Base-by-base conservation (phyloP, 1,140 invertebrate species). In the Teleopsis dalmanni region DNA sequence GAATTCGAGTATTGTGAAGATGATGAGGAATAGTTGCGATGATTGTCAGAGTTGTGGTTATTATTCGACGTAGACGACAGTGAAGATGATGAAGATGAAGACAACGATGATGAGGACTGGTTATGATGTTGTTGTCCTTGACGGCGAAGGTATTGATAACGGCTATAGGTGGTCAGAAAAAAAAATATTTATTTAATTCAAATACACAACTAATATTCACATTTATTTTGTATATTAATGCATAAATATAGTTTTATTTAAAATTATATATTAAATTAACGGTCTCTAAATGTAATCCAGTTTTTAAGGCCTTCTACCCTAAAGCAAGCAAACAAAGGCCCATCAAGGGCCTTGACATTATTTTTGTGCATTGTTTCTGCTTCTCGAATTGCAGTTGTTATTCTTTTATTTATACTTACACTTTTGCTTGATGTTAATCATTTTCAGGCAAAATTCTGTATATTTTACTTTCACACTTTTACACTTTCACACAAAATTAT, bases 141-240 rank as follows among this genome's bases (percentile, higher is more conserved):
- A 7, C 65, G 65, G 9, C 65, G 60, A 42, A 63, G 58, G 43
- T 65, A 65, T 25, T 60, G 46, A 26, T 65, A 68, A 40, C 65
- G 64, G 57, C 60, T 67, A 37, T 13, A 57, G 47, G 22, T 46
- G 22, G 4, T 16, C 35, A 40, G 26, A 18, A 41, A 38, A 16
- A 34, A 36, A 21, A 42, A 31, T 16, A 21, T 11, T n/a, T 25
- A 40, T 40, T 23, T 40, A 21, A 19, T 38, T 22, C 3, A 7
- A 38, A 2, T 23, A 38, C 1, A 11, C 11, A 40, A 11, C 1
- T 13, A 25, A 22, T n/a, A 8, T 13, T 2, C 13, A 40, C 6
- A 21, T 40, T 23, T 40, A 21, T 22, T 7, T n/a, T n/a, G n/a
- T n/a, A n/a, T n/a, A n/a, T n/a, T n/a, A n/a, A n/a, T n/a, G n/a